Base-by-base conservation (phyloP, 1,140 invertebrate genomes). In the Aphelinus atriplicis region DNA sequence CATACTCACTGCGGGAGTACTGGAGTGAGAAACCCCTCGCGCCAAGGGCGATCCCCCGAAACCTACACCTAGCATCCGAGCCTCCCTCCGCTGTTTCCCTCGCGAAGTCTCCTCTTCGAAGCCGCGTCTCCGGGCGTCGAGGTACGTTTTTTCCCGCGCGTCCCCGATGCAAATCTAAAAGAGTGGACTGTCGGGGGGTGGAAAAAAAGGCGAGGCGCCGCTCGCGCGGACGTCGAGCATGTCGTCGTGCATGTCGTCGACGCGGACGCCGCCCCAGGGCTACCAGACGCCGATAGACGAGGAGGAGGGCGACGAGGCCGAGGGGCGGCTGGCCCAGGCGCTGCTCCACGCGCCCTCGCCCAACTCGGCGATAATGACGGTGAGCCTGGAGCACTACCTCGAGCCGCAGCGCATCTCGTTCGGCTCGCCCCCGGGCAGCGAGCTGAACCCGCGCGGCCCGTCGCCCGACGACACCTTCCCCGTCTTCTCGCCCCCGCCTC, bases 341-440 rank as follows among this genome's bases (percentile, higher is more conserved):
- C 81, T 90, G 5, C 84, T 89, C 42, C 89, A 91, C 78, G 89
- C 92, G 1, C 93, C 94, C 0, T 95, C 95, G 0, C 95, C 95
- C 0, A 95, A 93, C 78, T 96, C 95, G 1, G 95, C 95, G 0
- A 90, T 94, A 1, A 92, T 95, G 88, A 95, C 95, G 1, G 91
- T 93, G 9, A 94, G 94, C 2, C 90, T 96, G 2, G 95, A 96
- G 71, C 94, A 93, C 3, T 97, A 96, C 82, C 88, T 96, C 60
- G 95, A 97, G 77, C 94, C 94, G 0, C 90, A 91, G 3, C 88
- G 93, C 46, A 92, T 94, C 71, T 94, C 93, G 2, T 94, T 94
- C 82, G 92, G 92, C 69, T 94, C 94, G 2, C 94, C 93, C 1
- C 92, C 94, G 0, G 90, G 90, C 75, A 94, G 92, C 56, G 93